Conservation (phyloP, 2,888 invertebrate species). For the Ctenicera cuprea region DNA sequence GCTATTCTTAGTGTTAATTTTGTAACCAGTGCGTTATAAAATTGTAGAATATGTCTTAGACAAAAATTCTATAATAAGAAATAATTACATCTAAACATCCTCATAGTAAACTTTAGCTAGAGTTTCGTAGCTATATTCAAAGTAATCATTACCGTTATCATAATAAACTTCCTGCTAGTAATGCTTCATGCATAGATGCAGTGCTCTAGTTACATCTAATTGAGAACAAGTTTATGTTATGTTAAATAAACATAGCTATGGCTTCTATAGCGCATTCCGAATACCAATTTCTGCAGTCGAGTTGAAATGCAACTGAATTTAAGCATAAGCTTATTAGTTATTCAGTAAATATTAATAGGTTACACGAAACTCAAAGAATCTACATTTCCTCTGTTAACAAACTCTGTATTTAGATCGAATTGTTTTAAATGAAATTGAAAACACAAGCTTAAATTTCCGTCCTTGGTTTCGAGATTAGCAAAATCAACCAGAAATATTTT, state of each 20-base stretch:
- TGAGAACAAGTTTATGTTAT: constrained; percentile 11
- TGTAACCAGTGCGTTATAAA: no score
- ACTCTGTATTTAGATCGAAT: no score
- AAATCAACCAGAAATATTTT: no score
- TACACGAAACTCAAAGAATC: no score
- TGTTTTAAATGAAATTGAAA: no score
- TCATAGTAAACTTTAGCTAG: neutral
- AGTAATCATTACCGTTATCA: neutral
- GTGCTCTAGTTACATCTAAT: constrained; percentile 22
- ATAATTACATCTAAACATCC: neutral
- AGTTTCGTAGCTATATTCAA: neutral
- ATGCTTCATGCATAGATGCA: constrained; percentile 5
- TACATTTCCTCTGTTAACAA: no score
- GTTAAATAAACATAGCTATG: neutral
- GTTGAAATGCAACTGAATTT: neutral
- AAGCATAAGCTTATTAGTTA: no score
- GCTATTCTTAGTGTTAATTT: no score
- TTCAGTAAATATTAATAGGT: no score
- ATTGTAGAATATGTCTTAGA: no score
- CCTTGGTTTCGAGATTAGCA: no score
- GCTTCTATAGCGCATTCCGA: neutral
- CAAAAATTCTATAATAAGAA: neutral
- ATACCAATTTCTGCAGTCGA: constrained; percentile 1
- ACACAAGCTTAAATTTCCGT: no score
- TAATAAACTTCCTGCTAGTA: constrained; percentile 1